Conservation (phyloP, 2,797 vertebrate species). For the Manis javanica region DNA sequence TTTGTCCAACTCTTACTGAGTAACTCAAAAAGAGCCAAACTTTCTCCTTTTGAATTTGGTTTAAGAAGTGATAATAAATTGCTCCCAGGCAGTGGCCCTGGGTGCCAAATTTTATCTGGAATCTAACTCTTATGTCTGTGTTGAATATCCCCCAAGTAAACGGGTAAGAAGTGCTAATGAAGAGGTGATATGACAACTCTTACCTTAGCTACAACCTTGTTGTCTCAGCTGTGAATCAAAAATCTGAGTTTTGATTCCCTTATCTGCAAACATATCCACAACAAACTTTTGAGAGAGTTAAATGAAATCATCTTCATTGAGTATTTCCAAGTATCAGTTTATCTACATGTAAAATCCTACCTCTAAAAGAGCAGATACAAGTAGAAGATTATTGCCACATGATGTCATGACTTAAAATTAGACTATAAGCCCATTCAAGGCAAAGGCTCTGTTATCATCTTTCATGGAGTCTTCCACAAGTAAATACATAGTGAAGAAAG, state of each 20-base stretch:
- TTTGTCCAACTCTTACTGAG: conserved; percentile 79
- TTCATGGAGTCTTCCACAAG: background rate
- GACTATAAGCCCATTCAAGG: background rate
- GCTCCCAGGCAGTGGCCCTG: conserved; percentile 82
- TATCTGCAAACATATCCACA: conserved; percentile 1
- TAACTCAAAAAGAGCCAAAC: conserved; percentile 80
- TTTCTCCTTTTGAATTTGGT: conserved; percentile 76
- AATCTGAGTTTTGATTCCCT: background rate
- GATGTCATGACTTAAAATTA: background rate
- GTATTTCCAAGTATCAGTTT: background rate
- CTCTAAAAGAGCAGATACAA: background rate
- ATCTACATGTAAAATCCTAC: background rate
- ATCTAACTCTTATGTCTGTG: conserved; percentile 79
- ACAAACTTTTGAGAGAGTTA: conserved; percentile 53
- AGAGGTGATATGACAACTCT: conserved; percentile 4
- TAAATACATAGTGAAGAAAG: background rate
- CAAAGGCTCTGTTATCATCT: background rate
- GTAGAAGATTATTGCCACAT: background rate
- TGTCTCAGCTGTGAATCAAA: background rate
- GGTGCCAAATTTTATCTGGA: conserved; percentile 81
- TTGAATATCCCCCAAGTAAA: conserved; percentile 78
- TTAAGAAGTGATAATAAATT: conserved; percentile 82
- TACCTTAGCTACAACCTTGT: background rate
- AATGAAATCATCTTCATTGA: conserved; percentile 46
- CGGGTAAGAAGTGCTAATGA: background rate